Conservation (phyloP, 2,113 vertebrate genomes). For the Odontesthes bonariensis region DNA sequence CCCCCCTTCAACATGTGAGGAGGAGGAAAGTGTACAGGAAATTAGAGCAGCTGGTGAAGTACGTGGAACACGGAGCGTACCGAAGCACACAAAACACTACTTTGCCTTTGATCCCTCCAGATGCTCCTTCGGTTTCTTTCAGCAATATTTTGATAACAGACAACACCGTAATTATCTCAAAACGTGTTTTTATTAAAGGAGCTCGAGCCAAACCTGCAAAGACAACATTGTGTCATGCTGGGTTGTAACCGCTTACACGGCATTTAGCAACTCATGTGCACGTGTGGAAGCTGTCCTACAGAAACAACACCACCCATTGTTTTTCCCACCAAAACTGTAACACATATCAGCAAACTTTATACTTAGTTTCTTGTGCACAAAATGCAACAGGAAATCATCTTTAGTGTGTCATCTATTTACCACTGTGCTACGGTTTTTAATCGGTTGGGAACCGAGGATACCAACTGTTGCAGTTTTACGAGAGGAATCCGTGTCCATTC, state of each 20-base stretch:
- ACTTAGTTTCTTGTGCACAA: too few relatives aligned
- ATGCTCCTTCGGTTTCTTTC: not conserved
- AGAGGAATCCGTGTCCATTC: not conserved
- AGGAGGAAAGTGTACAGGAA: conserved; percentile 36
- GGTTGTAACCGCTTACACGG: too few relatives aligned
- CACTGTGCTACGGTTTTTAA: not conserved
- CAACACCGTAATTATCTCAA: too few relatives aligned
- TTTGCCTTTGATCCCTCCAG: not conserved
- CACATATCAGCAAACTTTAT: too few relatives aligned
- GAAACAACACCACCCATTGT: too few relatives aligned
- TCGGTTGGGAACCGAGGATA: not conserved
- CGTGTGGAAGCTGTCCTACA: too few relatives aligned
- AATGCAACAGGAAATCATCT: not conserved
- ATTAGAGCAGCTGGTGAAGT: conserved; percentile 53
- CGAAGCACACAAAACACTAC: conserved; percentile 9
- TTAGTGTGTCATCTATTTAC: not conserved
- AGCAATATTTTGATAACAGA: too few relatives aligned
- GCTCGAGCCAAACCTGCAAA: too few relatives aligned
- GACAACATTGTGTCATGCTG: too few relatives aligned
- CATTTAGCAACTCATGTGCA: too few relatives aligned
- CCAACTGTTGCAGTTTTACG: not conserved
- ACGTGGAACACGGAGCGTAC: not conserved
- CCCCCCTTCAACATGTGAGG: conserved; percentile 14
- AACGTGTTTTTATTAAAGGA: too few relatives aligned
- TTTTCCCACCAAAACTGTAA: too few relatives aligned